A percentile compares a stretch with the other conserved stretches of the same genome.
These are phyloP conservation scores for Dichetophora obliterata DNA, from an alignment of 2,888 invertebrate genomes.

Conservation along the genomic window DNA sequence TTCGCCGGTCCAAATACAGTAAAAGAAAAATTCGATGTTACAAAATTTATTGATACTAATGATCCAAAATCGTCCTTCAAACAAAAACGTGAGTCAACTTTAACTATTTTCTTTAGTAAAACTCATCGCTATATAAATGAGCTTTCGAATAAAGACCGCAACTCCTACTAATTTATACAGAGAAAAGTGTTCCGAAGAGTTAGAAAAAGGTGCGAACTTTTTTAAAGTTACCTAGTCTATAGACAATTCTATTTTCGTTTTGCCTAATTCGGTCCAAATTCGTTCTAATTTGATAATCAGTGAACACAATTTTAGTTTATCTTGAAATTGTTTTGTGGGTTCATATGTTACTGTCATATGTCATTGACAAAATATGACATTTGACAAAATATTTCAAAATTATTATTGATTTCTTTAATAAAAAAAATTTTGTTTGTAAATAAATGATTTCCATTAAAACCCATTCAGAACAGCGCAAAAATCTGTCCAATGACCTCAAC, in stretches of 20 bases:
- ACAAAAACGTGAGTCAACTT: conserved; percentile 57
- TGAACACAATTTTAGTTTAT: too few species aligned
- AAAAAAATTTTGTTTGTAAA: neutral
- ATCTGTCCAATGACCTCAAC: conserved; percentile 59
- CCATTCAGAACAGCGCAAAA: conserved; percentile 63
- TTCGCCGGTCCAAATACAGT: conserved; percentile 78
- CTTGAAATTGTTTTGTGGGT: too few species aligned
- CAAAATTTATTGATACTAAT: conserved; percentile 70
- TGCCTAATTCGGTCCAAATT: too few species aligned
- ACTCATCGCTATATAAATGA: neutral
- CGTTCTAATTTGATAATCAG: too few species aligned
- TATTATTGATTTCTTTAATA: neutral
- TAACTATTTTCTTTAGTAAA: neutral
- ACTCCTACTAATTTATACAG: neutral
- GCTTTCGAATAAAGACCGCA: neutral
- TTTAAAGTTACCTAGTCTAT: too few species aligned
- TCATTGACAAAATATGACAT: too few species aligned
- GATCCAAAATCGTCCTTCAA: conserved; percentile 64
- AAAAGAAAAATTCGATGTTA: conserved; percentile 74
- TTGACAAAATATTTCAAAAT: neutral
- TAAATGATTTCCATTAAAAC: neutral
- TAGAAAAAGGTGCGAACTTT: too few species aligned
- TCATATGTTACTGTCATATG: too few species aligned
- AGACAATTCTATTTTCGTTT: too few species aligned
- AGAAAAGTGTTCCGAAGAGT: neutral